phyloP scores from a whole-genome alignment of 2,797 vertebrate genomes.

The Neopelma chrysocephalum region DNA sequence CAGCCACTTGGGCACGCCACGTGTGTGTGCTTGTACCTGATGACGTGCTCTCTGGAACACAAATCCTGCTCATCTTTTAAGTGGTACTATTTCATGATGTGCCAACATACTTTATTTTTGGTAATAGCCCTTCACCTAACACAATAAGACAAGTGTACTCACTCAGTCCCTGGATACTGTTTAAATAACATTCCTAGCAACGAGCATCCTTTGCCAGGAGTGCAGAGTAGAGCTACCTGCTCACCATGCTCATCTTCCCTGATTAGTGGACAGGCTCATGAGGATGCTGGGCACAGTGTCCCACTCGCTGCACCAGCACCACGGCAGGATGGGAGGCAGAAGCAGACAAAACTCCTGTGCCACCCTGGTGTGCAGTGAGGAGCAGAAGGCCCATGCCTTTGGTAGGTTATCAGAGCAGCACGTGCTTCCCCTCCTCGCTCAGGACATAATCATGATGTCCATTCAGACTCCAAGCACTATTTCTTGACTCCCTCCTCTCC shows the following conservation, averaged over 20 bases:
- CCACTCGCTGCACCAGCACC: background rate
- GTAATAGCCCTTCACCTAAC: slow-evolving; percentile 36
- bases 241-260: background rate
- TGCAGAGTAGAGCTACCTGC: background rate
- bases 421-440: background rate
- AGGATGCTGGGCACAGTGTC: background rate
- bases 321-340: background rate
- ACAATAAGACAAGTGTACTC: background rate
- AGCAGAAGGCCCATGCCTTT: background rate
- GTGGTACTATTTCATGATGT: background rate
- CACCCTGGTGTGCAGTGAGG: background rate
- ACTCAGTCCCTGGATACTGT: background rate
- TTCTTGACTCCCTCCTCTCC: background rate
- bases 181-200: background rate
- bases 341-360: background rate
- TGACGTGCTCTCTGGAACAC: background rate
- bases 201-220: background rate
- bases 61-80: slow-evolving; percentile 14
- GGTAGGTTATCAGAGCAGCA: background rate
- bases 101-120: slow-evolving; percentile 19
- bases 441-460: fast-evolving
- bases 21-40: background rate
- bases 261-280: background rate
- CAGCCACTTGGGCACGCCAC: background rate
- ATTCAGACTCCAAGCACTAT: background rate